These are phyloP conservation scores for Bibio marci DNA, from an alignment of 2,888 invertebrate genomes.

Conservation along the genomic window DNA sequence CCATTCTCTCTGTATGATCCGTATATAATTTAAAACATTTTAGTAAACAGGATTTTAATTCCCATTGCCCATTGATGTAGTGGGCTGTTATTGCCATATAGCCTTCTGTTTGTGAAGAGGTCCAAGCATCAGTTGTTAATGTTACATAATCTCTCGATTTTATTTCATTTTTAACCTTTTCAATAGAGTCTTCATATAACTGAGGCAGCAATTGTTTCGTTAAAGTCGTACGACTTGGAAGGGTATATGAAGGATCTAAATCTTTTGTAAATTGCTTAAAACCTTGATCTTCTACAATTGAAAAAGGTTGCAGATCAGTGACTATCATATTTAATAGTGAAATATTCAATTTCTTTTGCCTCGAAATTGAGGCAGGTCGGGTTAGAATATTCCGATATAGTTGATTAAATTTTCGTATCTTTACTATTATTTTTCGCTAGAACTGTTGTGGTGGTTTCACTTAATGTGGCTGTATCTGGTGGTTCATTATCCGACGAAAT, in stretches of 20 bases:
- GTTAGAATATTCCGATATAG: no score
- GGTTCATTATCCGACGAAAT: no score
- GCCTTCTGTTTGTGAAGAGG: constrained; percentile 10
- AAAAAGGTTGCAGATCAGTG: constrained; percentile 17
- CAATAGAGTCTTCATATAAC: constrained; percentile 8
- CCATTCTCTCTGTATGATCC: not conserved
- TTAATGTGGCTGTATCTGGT: no score
- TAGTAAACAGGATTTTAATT: constrained; percentile 10
- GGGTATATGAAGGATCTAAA: constrained; percentile 15
- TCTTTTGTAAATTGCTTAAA: constrained; percentile 15
- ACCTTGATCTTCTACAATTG: constrained; percentile 17
- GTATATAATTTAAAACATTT: constrained; percentile 2
- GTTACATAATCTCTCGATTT: constrained; percentile 6
- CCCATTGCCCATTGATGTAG: constrained; percentile 10
- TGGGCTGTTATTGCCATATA: constrained; percentile 13
- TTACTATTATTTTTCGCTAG: no score
- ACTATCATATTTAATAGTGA: constrained; percentile 15
- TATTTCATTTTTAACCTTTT: constrained; percentile 9
- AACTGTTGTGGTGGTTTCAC: no score
- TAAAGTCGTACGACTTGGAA: constrained; percentile 14
- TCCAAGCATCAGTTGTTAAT: constrained; percentile 14
- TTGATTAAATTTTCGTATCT: no score
- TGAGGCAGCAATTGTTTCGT: constrained; percentile 13
- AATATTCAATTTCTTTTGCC: constrained; percentile 8
- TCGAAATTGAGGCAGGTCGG: constrained; percentile 1